Evolutionary conservation across 2,888 invertebrate species (phyloP).

Genomic region (Myopa testacea): DNA sequence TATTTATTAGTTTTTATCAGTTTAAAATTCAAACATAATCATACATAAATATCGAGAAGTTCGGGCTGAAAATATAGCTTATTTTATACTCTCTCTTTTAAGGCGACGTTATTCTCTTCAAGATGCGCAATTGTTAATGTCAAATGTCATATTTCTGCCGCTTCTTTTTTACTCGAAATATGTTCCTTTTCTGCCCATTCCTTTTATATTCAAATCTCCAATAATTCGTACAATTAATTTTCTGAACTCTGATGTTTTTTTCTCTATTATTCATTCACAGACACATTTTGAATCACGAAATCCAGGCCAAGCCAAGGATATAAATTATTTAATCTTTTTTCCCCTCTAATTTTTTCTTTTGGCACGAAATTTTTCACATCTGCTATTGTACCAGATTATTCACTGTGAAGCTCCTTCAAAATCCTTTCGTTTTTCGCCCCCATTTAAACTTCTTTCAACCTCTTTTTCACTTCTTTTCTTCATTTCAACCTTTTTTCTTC

Average conservation of each 20-base stretch:
- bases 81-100: not conserved
- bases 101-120: not conserved
- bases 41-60: not conserved
- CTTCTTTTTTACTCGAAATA: not conserved
- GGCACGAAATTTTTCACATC: slow-evolving; percentile 4
- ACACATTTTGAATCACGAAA: not conserved
- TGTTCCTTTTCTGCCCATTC: not conserved
- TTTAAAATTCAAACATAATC: not conserved
- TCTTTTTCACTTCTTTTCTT: not conserved
- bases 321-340: slow-evolving; percentile 12
- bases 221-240: slow-evolving; percentile 33
- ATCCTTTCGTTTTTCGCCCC: not conserved
- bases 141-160: not conserved
- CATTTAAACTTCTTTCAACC: too few species aligned
- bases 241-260: not conserved
- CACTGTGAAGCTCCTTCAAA: not conserved
- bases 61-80: not conserved
- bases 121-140: not conserved
- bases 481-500: not conserved
- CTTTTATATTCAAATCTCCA: not conserved
- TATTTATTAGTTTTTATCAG: not conserved
- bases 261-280: too few species aligned
- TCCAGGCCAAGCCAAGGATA: slow-evolving; percentile 5
- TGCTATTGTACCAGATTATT: not conserved
- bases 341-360: not conserved